Evolutionary conservation across 2,888 invertebrate species (phyloP), one percentile per base, ranked within the genome.

Genomic region (Balanococcus diminutus): DNA sequence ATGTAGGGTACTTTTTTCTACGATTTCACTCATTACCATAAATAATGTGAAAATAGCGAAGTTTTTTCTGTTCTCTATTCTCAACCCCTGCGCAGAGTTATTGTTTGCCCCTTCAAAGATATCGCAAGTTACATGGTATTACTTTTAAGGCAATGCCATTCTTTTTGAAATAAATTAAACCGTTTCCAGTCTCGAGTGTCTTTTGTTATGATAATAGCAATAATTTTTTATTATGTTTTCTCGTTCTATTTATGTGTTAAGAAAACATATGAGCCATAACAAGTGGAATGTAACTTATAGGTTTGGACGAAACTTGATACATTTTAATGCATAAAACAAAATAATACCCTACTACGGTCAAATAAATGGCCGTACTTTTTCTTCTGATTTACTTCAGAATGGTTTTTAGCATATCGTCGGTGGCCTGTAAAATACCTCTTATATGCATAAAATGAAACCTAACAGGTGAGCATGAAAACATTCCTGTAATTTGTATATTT

Each of bases 151-250:
- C 81, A 9, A 46, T 81, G 16, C 81, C 19, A 11, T 42, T 42
- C n/a, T 4, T 81, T 36, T 81, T 81, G 46, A 46, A 46, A 81
- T 42, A 81, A 42, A 81, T 81, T 81, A 46, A 81, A 81, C 81
- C 4, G 46, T 81, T 81, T 81, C 56, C 81, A 81, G 39, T 81
- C 42, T 81, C 5, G 42, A 81, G 42, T 28, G 31, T 81, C 81
- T 81, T 81, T 81, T 81, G 81, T 81, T 81, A 81, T 81, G 81
- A 81, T 81, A 81, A 81, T 81, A 81, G 42, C 36, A 81, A 81
- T 81, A 81, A 81, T 81, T 81, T 81, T 81, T 81, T 81, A 22
- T 81, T 81, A 39, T 39, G n/a, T 36, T 81, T 36, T 81, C 32
- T 14, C 14, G 25, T 16, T 75, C 14, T 75, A 25, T 32, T 6